phyloP scores from a whole-genome alignment of 2,797 vertebrate species.

The Aulostomus chinensis region DNA sequence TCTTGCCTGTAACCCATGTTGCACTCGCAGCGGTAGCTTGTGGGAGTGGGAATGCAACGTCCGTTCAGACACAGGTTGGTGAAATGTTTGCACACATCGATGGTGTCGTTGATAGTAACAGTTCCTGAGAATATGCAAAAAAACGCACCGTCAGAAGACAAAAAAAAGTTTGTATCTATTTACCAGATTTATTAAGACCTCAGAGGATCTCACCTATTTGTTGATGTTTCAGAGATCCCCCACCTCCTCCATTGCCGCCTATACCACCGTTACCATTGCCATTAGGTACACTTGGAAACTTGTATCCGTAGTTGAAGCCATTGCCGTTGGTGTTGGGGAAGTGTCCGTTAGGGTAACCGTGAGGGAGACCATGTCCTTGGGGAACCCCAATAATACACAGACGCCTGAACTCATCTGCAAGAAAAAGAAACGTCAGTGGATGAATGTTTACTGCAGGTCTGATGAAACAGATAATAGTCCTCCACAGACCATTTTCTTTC shows the following conservation, averaged over 20 bases:
- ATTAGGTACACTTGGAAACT: conserved; percentile 57
- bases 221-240: conserved; percentile 29
- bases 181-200: background rate
- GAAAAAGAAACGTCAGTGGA: conserved; percentile 15
- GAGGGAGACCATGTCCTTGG: conserved; percentile 79
- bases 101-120: conserved; percentile 89
- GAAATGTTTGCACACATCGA: conserved; percentile 96
- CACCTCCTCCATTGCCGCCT: conserved; percentile 32
- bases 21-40: conserved; percentile 96
- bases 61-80: conserved; percentile 96
- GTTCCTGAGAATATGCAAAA: conserved; percentile 64
- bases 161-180: background rate
- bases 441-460: too few relatives aligned
- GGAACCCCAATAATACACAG: conserved; percentile 88
- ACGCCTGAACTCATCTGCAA: conserved; percentile 86
- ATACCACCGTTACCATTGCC: conserved; percentile 67
- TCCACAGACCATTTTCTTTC: too few relatives aligned
- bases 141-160: too few relatives aligned
- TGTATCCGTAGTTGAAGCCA: conserved; percentile 60
- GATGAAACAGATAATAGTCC: too few relatives aligned
- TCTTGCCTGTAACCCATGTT: conserved; percentile 99
- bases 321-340: conserved; percentile 67
- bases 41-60: conserved; percentile 91
- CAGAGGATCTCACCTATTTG: conserved; percentile 53
- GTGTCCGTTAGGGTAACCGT: conserved; percentile 70